Conservation (phyloP, 2,888 invertebrate species). For the Epistrophe eligans region DNA sequence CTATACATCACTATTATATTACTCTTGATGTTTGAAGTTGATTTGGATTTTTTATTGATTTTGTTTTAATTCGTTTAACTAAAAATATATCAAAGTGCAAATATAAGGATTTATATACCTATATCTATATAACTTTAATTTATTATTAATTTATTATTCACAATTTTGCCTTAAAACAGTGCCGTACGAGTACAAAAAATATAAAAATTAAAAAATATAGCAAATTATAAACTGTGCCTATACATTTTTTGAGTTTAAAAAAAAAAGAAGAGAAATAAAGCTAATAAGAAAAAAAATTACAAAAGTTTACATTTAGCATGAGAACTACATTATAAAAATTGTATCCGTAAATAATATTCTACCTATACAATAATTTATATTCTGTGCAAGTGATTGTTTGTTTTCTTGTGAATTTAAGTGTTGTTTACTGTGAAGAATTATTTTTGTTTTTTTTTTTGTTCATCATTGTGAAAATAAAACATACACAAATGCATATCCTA, state of each 20-base stretch:
- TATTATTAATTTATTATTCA: slow-evolving; percentile 24
- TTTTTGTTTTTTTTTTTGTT: slow-evolving; percentile 41
- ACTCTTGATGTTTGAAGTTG: not conserved
- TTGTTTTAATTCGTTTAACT: slow-evolving; percentile 16
- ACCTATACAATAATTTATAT: not conserved
- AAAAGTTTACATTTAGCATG: slow-evolving; percentile 19
- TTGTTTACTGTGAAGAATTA: slow-evolving; percentile 10
- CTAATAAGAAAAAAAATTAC: not conserved
- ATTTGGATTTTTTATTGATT: slow-evolving; percentile 2
- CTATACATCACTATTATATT: not conserved
- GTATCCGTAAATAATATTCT: slow-evolving; percentile 5
- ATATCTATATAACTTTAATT: not conserved
- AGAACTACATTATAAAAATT: slow-evolving; percentile 25
- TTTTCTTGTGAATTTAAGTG: not conserved
- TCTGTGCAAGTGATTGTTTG: not conserved
- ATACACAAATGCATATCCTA: slow-evolving; percentile 83
- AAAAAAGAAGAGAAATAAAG: not conserved
- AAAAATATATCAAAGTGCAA: slow-evolving; percentile 1
- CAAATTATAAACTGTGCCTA: slow-evolving; percentile 62
- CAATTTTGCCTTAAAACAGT: slow-evolving; percentile 72
- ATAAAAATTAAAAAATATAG: slow-evolving; percentile 3
- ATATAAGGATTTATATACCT: slow-evolving; percentile 5
- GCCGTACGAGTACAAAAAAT: slow-evolving; percentile 64
- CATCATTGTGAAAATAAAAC: slow-evolving; percentile 75
- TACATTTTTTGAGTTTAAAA: slow-evolving; percentile 29